Base-by-base conservation (phyloP, 2,888 invertebrate species). In the Drosophila borborema region DNA sequence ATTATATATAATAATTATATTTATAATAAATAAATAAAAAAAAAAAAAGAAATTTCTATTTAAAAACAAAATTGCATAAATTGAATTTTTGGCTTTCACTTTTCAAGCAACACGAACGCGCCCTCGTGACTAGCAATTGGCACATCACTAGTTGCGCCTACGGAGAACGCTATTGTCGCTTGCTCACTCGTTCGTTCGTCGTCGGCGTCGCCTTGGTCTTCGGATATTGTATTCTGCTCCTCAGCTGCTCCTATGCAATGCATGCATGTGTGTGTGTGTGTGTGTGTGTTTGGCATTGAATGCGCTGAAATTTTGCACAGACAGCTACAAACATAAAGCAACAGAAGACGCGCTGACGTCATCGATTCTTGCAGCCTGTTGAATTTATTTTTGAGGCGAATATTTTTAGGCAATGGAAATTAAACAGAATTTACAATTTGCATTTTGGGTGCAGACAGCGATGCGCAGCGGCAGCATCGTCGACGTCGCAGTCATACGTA, bases 271-370 rank as follows among this genome's bases (percentile, higher is more conserved):
- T 51, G 36, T 72, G 61, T 40, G 38, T 40, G 38, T 2, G 20
- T 20, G 20, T 51, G 51, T 58, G 61, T 46, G 41, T 28, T 83
- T 78, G 82, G 77, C 82, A 86, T 81, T 83, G 86, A 83, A 84
- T 77, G 78, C 68, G 74, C 80, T 81, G 70, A 81, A 81, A 40
- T 56, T 82, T 81, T 74, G 80, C 82, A 86, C 63, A 64, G 46
- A 38, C 62, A 73, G 53, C 51, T 48, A 36, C 64, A 75, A 53
- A 14, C 23, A 14, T 6, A n/a, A 23, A 54, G 55, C 60, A 60
- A 45, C 51, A 64, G 38, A 63, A 71, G 58, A 58, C 51, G 48
- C 53, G 59, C 62, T 77, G 77, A 77, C 75, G 77, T 78, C 79
- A 78, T 78, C 64, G 62, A 38, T 54, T 38, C 49, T 28, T 28